Evolutionary conservation across 2,888 invertebrate genomes (phyloP).

Genomic region (Oligia fasciuncula): DNA sequence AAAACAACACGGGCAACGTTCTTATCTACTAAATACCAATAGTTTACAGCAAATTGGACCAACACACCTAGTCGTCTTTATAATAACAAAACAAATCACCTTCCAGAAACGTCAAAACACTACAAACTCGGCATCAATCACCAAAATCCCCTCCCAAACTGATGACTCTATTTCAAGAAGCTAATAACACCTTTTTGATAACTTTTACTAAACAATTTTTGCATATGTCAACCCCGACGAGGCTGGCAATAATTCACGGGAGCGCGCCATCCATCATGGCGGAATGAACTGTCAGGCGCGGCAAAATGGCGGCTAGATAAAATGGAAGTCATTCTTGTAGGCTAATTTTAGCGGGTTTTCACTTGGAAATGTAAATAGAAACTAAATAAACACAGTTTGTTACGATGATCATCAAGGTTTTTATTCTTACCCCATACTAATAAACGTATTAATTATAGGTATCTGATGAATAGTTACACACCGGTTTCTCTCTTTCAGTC

Average conservation of each 20-base stretch:
- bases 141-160: conserved; percentile 67
- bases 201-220: conserved; percentile 89
- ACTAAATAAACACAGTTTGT: not conserved
- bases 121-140: conserved; percentile 52
- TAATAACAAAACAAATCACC: conserved; percentile 48
- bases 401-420: not conserved
- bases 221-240: conserved; percentile 87
- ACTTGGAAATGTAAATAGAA: conserved; percentile 14
- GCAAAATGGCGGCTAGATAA: conserved; percentile 81
- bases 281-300: conserved; percentile 87
- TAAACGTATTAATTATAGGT: too few relatives aligned
- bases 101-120: conserved; percentile 28
- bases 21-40: not conserved
- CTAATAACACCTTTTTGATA: conserved; percentile 86
- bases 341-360: conserved; percentile 52
- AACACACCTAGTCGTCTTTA: not conserved
- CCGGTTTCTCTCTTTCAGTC: too few relatives aligned
- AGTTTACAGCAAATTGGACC: not conserved
- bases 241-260: conserved; percentile 84
- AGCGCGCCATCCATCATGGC: conserved; percentile 87
- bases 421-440: not conserved
- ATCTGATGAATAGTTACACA: too few relatives aligned
- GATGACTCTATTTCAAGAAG: conserved; percentile 81
- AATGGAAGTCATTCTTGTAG: conserved; percentile 69
- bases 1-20: not conserved